Conservation (phyloP, 92 coral and sea anemone genomes). For the Hydrozoanthus gracilis region DNA sequence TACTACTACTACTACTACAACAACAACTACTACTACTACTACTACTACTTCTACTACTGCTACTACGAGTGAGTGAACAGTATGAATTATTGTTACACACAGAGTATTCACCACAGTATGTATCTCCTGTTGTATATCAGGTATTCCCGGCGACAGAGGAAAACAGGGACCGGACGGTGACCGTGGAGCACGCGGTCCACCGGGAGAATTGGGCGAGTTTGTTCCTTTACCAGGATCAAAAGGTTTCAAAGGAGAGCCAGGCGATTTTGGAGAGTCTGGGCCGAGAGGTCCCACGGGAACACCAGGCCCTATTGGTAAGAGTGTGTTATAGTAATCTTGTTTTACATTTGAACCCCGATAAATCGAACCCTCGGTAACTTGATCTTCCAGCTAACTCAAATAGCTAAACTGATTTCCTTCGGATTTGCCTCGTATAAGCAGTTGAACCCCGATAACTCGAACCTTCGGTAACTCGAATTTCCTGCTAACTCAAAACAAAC, state of each 20-base stretch:
- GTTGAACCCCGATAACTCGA: too few relatives aligned
- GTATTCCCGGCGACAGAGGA: constrained; percentile 20
- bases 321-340: background rate
- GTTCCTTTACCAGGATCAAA: constrained; percentile 25
- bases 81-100: background rate
- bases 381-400: too few relatives aligned
- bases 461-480: too few relatives aligned
- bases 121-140: background rate
- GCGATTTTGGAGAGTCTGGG: background rate
- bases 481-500: too few relatives aligned
- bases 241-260: constrained; percentile 27
- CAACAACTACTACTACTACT: background rate
- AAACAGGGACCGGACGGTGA: background rate
- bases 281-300: constrained; percentile 13
- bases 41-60: too few relatives aligned
- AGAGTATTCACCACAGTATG: background rate
- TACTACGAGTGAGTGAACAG: background rate
- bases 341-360: background rate
- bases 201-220: background rate
- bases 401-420: too few relatives aligned
- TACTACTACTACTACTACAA: too few relatives aligned
- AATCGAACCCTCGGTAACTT: too few relatives aligned
- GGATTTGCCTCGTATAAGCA: too few relatives aligned
- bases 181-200: constrained; percentile 1
- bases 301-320: constrained; percentile 17